These are phyloP conservation scores for Ceyx melanurus DNA, from an alignment of 2,113 vertebrate species.

Conservation along the genomic window DNA sequence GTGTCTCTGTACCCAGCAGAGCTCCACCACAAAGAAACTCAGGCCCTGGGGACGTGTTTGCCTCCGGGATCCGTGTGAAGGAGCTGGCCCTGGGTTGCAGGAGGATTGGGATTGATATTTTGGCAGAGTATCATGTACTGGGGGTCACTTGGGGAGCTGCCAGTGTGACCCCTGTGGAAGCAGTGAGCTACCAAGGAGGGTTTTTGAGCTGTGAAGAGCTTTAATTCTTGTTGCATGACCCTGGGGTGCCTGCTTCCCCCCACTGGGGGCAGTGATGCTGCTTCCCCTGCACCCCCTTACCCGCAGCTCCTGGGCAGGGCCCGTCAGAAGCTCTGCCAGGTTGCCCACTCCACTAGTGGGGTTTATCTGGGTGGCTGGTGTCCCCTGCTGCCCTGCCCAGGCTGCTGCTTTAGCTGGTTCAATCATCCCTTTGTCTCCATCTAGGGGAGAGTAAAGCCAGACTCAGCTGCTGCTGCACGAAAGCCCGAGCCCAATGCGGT, in stretches of 20 bases:
- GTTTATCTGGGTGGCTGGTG: background rate
- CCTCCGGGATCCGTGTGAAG: accelerated
- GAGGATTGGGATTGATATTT: background rate
- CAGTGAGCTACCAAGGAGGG: accelerated
- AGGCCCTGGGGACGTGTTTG: background rate
- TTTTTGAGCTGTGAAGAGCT: background rate
- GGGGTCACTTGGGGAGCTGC: background rate
- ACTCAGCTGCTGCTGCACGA: conserved; percentile 70
- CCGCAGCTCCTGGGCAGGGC: accelerated
- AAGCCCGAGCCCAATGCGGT: conserved; percentile 71
- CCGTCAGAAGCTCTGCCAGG: background rate
- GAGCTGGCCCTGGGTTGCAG: background rate
- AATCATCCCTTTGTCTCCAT: conserved; percentile 78
- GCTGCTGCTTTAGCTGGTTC: conserved; percentile 40
- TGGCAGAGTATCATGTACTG: background rate
- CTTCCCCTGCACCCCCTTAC: background rate
- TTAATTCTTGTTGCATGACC: background rate
- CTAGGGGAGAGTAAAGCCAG: conserved; percentile 80
- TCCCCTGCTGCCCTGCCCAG: background rate
- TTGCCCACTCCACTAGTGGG: background rate
- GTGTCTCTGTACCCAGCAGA: background rate
- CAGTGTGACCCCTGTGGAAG: accelerated
- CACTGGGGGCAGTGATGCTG: accelerated
- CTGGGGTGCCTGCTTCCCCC: background rate
- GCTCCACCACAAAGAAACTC: background rate